Evolutionary conservation across 2,888 invertebrate genomes (phyloP), one percentile per base, ranked within the genome.

Genomic region (Cyclophora punctaria): DNA sequence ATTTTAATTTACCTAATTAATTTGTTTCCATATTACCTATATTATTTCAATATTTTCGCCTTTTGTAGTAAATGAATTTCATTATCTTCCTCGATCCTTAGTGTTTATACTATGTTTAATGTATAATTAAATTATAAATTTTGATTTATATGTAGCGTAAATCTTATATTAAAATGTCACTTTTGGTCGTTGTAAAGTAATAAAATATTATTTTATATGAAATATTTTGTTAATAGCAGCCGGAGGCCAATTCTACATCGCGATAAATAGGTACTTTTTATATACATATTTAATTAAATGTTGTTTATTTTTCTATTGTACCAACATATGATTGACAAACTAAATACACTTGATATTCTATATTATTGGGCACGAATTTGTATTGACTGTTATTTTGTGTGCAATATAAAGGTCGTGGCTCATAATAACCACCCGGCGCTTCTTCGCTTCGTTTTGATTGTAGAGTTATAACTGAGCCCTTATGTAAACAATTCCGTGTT

Each of bases 161-260:
- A 37, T 37, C 37, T 4, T 20, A 20, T 20, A 20, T 20, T 20
- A 20, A 20, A 20, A 20, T 20, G 20, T 20, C 20, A 20, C 55
- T 58, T 58, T 55, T 63, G 59, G 55, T 67, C 20, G 20, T 20
- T 20, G 20, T 20, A 20, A 20, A 1, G 20, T 20, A 1, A 20
- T 20, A 20, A 20, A 20, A 20, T 20, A 37, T 37, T 37, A 37
- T 37, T 69, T 66, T 67, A 63, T 66, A 66, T 69, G 69, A 37
- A 37, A 65, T 65, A 73, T 76, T 74, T 76, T 77, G 68, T 75
- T 75, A 71, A 77, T 67, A 67, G 75, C 78, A 78, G 78, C 76
- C 73, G 76, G 76, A 73, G 66, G 51, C 69, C 73, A 72, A 37
- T 37, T 5, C 72, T 71, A 63, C 70, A 73, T 63, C 70, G 42